phyloP scores from a whole-genome alignment of 2,888 invertebrate genomes.

The Yponomeuta plumbellus region DNA sequence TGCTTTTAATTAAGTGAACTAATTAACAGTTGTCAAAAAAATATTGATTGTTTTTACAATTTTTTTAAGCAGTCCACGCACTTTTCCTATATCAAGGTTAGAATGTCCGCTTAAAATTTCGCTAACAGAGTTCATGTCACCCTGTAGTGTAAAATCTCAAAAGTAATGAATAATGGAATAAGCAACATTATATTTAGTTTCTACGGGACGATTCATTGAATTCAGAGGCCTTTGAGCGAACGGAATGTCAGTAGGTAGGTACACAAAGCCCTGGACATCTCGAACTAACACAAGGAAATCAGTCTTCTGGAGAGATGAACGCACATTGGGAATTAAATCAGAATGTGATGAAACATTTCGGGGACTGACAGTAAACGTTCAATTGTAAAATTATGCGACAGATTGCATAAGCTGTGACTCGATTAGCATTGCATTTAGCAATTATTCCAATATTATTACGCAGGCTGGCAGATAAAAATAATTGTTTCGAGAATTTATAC shows the following conservation, averaged over 20 bases:
- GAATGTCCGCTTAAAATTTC: too few species aligned
- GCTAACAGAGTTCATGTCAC: too few species aligned
- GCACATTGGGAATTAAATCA: conserved; percentile 5
- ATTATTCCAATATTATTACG: too few species aligned
- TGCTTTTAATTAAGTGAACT: too few species aligned
- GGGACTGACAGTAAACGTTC: background rate
- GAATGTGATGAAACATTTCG: background rate
- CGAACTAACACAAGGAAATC: conserved; percentile 11
- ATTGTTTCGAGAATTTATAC: background rate
- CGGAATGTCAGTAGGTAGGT: background rate
- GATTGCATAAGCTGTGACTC: too few species aligned
- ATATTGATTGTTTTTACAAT: too few species aligned
- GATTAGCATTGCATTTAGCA: too few species aligned
- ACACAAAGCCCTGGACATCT: background rate
- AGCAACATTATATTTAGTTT: background rate
- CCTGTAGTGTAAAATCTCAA: too few species aligned
- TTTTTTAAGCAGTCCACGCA: too few species aligned
- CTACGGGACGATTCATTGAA: conserved; percentile 18
- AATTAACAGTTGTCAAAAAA: too few species aligned
- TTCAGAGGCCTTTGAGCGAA: conserved; percentile 17
- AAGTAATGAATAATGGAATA: too few species aligned
- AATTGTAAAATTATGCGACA: background rate
- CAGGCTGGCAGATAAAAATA: background rate
- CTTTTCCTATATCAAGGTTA: too few species aligned
- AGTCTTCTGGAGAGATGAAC: conserved; percentile 14